Percentiles rank a stretch among this genome's conserved stretches.
Evolutionary conservation across 2,888 invertebrate species (phyloP).

Genomic region (Stegana nigrithorax): DNA sequence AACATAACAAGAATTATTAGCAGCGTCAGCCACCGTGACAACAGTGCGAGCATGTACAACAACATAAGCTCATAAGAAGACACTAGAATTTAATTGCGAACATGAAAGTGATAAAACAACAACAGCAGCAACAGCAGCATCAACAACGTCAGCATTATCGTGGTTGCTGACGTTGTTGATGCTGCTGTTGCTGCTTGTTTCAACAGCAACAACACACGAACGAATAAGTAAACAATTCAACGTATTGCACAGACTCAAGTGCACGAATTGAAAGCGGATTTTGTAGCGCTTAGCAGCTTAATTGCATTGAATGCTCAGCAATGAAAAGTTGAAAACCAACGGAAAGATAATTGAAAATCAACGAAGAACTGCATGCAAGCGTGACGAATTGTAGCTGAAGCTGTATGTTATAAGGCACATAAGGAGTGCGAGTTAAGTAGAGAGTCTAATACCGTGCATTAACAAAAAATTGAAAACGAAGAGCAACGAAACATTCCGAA

Average conservation of each 20-base stretch:
- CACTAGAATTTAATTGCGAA: neutral
- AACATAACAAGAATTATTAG: no score
- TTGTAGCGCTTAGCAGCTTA: conserved; percentile 5
- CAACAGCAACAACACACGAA: neutral
- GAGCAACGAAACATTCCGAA: no score
- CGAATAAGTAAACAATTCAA: neutral
- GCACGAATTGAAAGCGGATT: conserved; percentile 2
- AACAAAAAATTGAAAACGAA: neutral
- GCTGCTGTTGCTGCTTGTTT: no score
- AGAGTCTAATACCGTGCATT: neutral
- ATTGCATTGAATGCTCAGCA: conserved; percentile 4
- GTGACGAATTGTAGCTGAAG: neutral
- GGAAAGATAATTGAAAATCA: conserved; percentile 5
- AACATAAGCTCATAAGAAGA: conserved; percentile 6
- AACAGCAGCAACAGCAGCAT: no score
- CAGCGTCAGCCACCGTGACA: no score
- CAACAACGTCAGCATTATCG: no score
- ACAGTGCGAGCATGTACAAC: neutral
- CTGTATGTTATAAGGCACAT: neutral
- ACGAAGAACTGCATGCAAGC: no score
- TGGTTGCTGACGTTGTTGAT: no score
- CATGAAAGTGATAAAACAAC: no score
- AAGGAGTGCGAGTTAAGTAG: neutral
- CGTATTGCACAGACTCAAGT: neutral
- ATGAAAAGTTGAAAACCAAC: conserved; percentile 3